phyloP scores from a whole-genome alignment of 2,797 vertebrate genomes.

The Neostethus bicornis region DNA sequence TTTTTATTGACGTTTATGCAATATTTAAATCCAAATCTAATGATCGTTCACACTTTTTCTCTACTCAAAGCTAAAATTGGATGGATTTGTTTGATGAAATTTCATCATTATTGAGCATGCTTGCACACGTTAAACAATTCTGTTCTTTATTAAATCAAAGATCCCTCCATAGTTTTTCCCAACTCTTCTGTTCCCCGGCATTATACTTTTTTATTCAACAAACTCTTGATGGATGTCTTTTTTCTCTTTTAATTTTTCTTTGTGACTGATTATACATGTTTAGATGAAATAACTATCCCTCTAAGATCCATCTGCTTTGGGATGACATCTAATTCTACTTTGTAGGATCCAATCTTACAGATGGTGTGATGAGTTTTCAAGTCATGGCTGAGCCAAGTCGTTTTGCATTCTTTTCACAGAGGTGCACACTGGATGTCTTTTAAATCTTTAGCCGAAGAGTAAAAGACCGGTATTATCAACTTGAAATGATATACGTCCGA shows the following conservation, averaged over 20 bases:
- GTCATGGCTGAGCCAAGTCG: neutral
- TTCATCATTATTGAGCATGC: too few species aligned
- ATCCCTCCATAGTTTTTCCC: too few species aligned
- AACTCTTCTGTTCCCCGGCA: too few species aligned
- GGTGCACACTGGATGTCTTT: neutral
- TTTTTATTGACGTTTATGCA: neutral
- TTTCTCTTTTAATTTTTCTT: neutral
- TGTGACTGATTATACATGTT: neutral
- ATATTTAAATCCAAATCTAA: neutral
- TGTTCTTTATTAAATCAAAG: too few species aligned
- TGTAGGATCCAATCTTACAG: constrained; percentile 20
- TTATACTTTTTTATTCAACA: neutral
- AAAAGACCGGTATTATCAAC: neutral
- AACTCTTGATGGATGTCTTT: neutral
- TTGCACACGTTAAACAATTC: too few species aligned
- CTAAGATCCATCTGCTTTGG: constrained; percentile 1
- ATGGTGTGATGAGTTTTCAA: constrained; percentile 12
- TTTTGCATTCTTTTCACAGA: neutral
- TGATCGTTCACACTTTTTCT: neutral
- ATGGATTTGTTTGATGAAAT: too few species aligned
- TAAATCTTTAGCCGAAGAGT: neutral
- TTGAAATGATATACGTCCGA: constrained; percentile 35
- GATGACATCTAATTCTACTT: constrained; percentile 21
- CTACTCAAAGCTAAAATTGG: neutral
- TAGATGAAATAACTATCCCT: neutral